Conservation (phyloP, 1,140 invertebrate species). For the Aphis gossypii region DNA sequence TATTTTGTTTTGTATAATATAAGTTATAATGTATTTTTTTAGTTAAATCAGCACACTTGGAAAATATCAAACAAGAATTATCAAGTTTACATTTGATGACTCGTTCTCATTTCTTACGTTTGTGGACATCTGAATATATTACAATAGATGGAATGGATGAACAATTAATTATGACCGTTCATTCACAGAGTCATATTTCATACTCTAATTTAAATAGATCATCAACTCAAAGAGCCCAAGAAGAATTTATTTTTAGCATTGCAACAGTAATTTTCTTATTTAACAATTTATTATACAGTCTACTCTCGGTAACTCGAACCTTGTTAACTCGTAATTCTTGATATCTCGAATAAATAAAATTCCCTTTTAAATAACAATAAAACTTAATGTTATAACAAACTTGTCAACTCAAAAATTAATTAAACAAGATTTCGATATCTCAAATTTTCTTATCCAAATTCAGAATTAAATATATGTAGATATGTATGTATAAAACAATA, state of each 20-base stretch:
- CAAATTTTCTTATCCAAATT: no score
- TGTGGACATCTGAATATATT: not conserved
- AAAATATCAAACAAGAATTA: not conserved
- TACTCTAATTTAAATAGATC: not conserved
- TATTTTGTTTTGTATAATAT: not conserved
- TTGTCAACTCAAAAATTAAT: no score
- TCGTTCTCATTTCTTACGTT: not conserved
- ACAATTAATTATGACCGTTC: slow-evolving; percentile 50
- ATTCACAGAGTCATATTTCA: slow-evolving; percentile 36
- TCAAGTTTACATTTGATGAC: slow-evolving; percentile 11
- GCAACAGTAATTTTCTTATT: slow-evolving; percentile 31
- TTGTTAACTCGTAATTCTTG: no score
- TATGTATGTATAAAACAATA: no score
- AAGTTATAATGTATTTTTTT: not conserved
- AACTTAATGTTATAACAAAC: no score
- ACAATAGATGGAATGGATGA: slow-evolving; percentile 49
- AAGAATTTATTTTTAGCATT: slow-evolving; percentile 51
- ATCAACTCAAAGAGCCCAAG: not conserved
- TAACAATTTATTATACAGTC: not conserved
- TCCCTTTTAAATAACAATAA: no score
- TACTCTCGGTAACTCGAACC: no score
- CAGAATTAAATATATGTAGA: no score
- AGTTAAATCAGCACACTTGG: not conserved
- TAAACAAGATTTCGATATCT: no score
- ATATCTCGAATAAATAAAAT: no score